phyloP scores from a whole-genome alignment of 2,888 invertebrate species.

The Euplagia quadripunctaria region DNA sequence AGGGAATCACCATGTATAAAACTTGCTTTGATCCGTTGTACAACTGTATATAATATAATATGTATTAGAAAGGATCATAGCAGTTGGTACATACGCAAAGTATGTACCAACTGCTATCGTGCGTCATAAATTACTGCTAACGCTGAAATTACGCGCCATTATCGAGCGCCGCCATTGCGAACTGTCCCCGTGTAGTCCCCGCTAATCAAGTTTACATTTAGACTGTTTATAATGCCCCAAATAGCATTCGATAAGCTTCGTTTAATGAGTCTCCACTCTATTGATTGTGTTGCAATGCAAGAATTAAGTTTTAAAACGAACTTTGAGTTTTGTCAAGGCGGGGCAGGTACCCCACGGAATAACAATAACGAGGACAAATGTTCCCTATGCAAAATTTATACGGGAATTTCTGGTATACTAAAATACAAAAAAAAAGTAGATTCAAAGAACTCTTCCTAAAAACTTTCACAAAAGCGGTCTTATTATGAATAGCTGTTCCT shows the following conservation, averaged over 20 bases:
- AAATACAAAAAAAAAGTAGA: neutral
- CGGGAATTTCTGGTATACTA: neutral
- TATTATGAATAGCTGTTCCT: neutral
- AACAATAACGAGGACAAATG: neutral
- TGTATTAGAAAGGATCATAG: neutral
- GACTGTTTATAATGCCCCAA: neutral
- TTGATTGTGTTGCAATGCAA: neutral
- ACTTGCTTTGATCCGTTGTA: neutral
- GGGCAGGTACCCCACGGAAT: neutral
- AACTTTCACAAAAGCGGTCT: neutral
- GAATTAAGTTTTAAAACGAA: neutral
- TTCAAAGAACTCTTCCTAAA: neutral
- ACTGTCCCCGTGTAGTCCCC: neutral
- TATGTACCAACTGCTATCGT: too few species aligned
- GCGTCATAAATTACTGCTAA: neutral
- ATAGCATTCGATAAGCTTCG: neutral
- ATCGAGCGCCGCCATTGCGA: neutral
- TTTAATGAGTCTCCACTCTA: neutral
- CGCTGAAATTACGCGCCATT: neutral
- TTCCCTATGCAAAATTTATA: neutral
- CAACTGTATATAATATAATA: neutral
- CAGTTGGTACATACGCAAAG: neutral
- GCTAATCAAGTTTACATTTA: conserved; percentile 2
- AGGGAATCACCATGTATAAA: neutral
- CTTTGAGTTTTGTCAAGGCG: neutral